Conservation (phyloP, 2,888 invertebrate species). For the Noctua pronuba region DNA sequence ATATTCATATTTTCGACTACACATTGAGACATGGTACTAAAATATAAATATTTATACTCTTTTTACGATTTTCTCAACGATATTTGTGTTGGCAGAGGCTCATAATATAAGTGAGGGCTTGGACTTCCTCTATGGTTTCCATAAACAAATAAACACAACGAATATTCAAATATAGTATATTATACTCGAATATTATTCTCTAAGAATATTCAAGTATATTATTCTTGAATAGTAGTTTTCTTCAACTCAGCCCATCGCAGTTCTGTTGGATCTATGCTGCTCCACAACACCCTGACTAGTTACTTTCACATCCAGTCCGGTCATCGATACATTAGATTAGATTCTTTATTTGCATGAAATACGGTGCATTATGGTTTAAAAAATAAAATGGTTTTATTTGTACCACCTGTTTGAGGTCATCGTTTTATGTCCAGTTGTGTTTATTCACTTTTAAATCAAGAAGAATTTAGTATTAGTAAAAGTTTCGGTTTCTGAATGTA, state of each 20-base stretch:
- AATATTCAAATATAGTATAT: background rate
- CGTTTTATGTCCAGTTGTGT: too few relatives aligned
- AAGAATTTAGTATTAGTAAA: background rate
- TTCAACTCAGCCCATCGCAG: background rate
- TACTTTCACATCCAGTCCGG: too few relatives aligned
- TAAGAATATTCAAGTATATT: too few relatives aligned
- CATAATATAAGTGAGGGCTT: background rate
- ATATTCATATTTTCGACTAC: slow-evolving; percentile 31
- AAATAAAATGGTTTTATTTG: too few relatives aligned
- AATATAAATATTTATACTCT: slow-evolving; percentile 28
- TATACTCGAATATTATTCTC: too few relatives aligned
- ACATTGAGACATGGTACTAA: background rate
- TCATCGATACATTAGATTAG: too few relatives aligned
- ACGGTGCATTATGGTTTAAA: too few relatives aligned
- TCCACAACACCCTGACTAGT: too few relatives aligned
- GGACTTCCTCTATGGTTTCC: background rate
- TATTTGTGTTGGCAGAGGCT: slow-evolving; percentile 29
- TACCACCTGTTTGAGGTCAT: too few relatives aligned
- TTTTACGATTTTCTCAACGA: slow-evolving; percentile 31
- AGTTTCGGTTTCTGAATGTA: background rate
- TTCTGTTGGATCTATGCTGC: background rate
- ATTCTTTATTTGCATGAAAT: too few relatives aligned
- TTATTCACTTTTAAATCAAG: background rate
- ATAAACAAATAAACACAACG: background rate
- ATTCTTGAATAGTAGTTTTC: too few relatives aligned